Base-by-base conservation (phyloP, 2,888 invertebrate genomes). In the Papilio demoleus region DNA sequence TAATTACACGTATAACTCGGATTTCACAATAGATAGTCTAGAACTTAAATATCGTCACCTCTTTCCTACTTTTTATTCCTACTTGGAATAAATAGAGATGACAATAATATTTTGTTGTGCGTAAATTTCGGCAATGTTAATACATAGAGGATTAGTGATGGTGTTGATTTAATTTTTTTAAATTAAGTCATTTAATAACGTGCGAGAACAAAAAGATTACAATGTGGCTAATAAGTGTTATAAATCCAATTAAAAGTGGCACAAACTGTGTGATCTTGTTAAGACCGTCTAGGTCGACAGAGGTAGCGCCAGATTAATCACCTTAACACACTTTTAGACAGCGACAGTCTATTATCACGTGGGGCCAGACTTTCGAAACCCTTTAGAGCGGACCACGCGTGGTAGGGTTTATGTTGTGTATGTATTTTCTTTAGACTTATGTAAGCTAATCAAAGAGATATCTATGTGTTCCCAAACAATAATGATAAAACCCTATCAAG, bases 301-400 rank as follows among this genome's bases (percentile, higher is more conserved):
- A 50, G 50, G 22, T 50, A 50, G 14, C 4, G 47, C 22, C 22
- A 22, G 22, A 24, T 12, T 50, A 50, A 50, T 50, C 50, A 14
- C 50, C 24, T 50, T 50, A 22, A 50, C 12, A 24, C 24, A 50
- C 24, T 50, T 50, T 50, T 50, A 12, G 12, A 50, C 24, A 45
- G 19, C 42, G 19, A 17, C 40, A 2, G 19, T 19, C 19, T 45
- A 19, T 19, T 45, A 9, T 17, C 19, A 17, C 17, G 8, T 42
- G n/a, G n/a, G n/a, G n/a, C n/a, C n/a, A n/a, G n/a, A n/a, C n/a
- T n/a, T n/a, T n/a, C n/a, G n/a, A n/a, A n/a, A n/a, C n/a, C n/a
- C n/a, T n/a, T n/a, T n/a, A n/a, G n/a, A n/a, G n/a, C n/a, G n/a
- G n/a, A n/a, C n/a, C n/a, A n/a, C n/a, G n/a, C n/a, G n/a, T n/a